Evolutionary conservation across 2,113 vertebrate species (phyloP), one percentile per base, ranked within the genome.

Genomic region (Chlamydotis undulata): DNA sequence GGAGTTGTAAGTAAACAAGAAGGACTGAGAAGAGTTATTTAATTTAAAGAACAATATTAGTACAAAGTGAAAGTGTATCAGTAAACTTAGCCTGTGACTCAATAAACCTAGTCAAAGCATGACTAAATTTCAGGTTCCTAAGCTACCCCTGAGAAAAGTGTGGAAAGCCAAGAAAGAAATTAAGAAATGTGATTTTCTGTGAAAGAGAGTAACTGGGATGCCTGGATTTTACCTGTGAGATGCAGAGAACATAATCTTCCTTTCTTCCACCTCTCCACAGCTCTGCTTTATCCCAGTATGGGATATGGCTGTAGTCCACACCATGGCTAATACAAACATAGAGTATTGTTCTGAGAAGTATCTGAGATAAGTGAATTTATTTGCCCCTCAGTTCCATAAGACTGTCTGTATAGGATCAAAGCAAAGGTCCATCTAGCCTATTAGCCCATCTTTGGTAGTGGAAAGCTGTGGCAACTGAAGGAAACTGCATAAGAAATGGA

Each of bases 321-420:
- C 17, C n/a, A 13, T 23, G 28, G 23, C 17, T 89, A 15, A 21
- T 22, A 1, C 0, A 49, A 64, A 47, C 33, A 5, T 26, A 47
- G 53, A 43, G 35, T 50, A 4, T 33, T 83, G 26, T 47, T 73
- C 73, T 70, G 55, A 64, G 21, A 21, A 33, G 7, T 57, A 6
- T 18, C 33, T 68, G 63, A 56, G 18, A 12, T 31, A 19, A 4
- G 14, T 57, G 41, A 16, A 12, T 88, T 79, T 24, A 6, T 1
- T 22, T 49, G 31, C 7, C 7, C 18, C 14, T 86, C 41, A 9
- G 2, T 74, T 79, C 50, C 21, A 1, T 57, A 7, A 64, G 35
- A 28, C 7, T 63, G 39, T 11, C 24, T 3, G 0, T 49, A 0
- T 14, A 35, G 74, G 23, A 53, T 31, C 41, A 74, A 28, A n/a